A percentile compares a stretch with the other conserved stretches of the same genome.
phyloP scores from a whole-genome alignment of 2,888 invertebrate genomes.

The Andrena haemorrhoa region DNA sequence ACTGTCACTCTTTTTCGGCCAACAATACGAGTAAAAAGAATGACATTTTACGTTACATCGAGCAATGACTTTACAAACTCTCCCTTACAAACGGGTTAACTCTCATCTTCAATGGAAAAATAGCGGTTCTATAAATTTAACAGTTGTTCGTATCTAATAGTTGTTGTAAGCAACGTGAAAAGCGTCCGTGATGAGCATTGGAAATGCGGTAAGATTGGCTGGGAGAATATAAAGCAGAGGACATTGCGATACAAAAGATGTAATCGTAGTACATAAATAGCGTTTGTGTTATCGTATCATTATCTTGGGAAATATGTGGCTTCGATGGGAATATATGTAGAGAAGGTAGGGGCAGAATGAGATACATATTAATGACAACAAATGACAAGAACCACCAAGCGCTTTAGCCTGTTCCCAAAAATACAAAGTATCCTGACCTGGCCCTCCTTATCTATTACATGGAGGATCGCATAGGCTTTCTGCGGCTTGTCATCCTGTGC shows the following conservation, averaged over 20 bases:
- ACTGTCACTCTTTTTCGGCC: conserved; percentile 14
- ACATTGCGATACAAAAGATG: conserved; percentile 8
- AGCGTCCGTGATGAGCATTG: conserved; percentile 3
- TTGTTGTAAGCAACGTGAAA: conserved; percentile 8
- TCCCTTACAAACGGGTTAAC: conserved; percentile 9
- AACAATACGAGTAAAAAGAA: conserved; percentile 1
- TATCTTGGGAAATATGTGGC: conserved; percentile 10
- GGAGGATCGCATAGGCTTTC: conserved; percentile 85
- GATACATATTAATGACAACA: conserved; percentile 59
- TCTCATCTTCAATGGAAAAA: neutral
- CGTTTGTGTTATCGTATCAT: conserved; percentile 18
- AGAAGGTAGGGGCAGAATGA: conserved; percentile 75
- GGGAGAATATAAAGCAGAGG: conserved; percentile 26
- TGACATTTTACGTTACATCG: neutral
- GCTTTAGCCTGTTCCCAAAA: conserved; percentile 72
- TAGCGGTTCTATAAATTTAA: neutral
- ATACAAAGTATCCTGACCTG: conserved; percentile 84
- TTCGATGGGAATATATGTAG: conserved; percentile 56
- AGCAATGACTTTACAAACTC: conserved; percentile 1
- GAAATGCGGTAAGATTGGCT: conserved; percentile 4
- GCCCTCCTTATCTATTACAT: conserved; percentile 84
- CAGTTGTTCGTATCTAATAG: neutral
- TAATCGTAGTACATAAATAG: conserved; percentile 27
- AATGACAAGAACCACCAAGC: conserved; percentile 61
- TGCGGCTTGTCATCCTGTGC: conserved; percentile 85